Evolutionary conservation across 2,113 vertebrate species (phyloP).

Genomic region (Cheirogaleus medius): DNA sequence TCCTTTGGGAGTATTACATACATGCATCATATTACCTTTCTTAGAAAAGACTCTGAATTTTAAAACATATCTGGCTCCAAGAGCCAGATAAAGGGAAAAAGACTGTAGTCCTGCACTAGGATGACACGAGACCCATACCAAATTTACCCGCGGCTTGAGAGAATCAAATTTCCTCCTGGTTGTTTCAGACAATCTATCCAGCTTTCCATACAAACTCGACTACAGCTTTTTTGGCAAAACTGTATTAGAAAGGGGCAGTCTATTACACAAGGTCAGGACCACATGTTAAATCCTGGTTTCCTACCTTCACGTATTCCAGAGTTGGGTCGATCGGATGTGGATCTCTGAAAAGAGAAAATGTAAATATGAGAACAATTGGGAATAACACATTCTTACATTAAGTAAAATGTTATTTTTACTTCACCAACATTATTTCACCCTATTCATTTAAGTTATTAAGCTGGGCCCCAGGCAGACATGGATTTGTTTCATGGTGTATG

Average conservation of each 20-base stretch:
- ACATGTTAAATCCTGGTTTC: conserved; percentile 47
- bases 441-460: background rate
- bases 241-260: background rate
- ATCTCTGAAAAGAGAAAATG: conserved; percentile 84
- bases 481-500: background rate
- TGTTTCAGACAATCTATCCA: background rate
- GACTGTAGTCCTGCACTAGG: background rate
- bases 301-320: conserved; percentile 93
- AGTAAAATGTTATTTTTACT: background rate
- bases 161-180: background rate
- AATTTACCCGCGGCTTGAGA: background rate
- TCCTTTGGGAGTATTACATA: background rate
- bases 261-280: background rate
- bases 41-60: background rate
- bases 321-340: conserved; percentile 83
- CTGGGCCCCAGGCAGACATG: background rate
- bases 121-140: background rate
- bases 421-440: background rate
- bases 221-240: background rate
- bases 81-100: background rate
- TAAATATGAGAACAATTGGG: conserved; percentile 43
- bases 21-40: background rate
- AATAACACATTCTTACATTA: background rate
- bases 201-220: background rate
- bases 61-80: background rate